Evolutionary conservation across 2,113 vertebrate species (phyloP).

Genomic region (Acrocephalus arundinaceus): DNA sequence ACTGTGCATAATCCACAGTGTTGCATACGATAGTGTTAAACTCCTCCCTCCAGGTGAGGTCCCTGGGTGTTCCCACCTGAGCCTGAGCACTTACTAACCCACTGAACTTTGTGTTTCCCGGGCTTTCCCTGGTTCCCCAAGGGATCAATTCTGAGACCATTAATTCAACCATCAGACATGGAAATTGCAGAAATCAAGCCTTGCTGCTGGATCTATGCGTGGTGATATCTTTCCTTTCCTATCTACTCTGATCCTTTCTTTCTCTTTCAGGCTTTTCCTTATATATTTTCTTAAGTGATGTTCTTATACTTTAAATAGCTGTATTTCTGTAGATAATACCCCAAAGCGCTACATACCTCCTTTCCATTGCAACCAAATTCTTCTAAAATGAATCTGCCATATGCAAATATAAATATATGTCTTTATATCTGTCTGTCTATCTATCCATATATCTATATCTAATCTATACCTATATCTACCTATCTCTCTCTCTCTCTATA

Average conservation of each 20-base stretch:
- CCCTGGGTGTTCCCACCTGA: not conserved
- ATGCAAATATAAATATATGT: no score
- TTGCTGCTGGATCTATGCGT: rapidly evolving
- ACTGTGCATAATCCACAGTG: not conserved
- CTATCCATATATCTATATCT: no score
- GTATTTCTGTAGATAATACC: not conserved
- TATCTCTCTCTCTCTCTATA: no score
- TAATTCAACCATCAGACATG: not conserved
- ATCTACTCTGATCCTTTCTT: not conserved
- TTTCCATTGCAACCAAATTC: not conserved
- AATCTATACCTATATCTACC: no score
- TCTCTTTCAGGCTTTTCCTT: not conserved
- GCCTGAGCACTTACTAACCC: not conserved
- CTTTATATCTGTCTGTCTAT: no score
- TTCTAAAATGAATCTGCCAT: not conserved
- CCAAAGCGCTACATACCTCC: not conserved
- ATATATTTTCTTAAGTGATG: not conserved
- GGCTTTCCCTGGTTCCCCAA: not conserved
- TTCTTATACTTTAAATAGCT: not conserved
- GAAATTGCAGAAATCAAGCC: not conserved
- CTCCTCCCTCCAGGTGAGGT: not conserved
- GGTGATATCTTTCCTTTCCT: not conserved
- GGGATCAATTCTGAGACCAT: rapidly evolving
- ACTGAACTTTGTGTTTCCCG: not conserved
- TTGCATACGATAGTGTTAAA: not conserved